Conservation (phyloP, 2,113 vertebrate genomes). For the Ancistrus triradiatus region DNA sequence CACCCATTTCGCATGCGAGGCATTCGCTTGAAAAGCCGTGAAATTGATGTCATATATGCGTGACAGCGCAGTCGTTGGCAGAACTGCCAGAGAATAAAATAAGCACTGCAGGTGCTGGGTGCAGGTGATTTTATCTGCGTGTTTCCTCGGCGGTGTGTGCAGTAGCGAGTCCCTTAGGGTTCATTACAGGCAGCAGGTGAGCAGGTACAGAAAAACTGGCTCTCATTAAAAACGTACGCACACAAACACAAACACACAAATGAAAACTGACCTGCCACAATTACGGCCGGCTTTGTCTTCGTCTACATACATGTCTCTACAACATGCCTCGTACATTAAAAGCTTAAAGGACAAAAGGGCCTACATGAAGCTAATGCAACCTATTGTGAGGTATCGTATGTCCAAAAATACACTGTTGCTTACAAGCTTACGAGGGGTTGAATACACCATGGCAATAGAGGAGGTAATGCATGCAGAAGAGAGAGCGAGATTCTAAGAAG, state of each 20-base stretch:
- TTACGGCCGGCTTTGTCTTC: slow-evolving; percentile 35
- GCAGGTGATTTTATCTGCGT: slow-evolving; percentile 43
- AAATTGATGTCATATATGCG: slow-evolving; percentile 25
- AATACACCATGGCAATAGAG: slow-evolving; percentile 33
- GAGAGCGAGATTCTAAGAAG: slow-evolving; percentile 47
- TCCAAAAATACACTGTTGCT: slow-evolving; percentile 53
- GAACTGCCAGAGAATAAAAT: slow-evolving; percentile 12
- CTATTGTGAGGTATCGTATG: slow-evolving; percentile 45
- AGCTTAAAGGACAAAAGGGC: slow-evolving; percentile 27
- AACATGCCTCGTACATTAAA: slow-evolving; percentile 32
- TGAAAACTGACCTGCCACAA: slow-evolving; percentile 40
- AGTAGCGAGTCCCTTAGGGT: slow-evolving; percentile 34
- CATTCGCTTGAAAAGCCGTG: slow-evolving; percentile 29
- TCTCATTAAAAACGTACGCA: slow-evolving; percentile 39
- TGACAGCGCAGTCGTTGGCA: slow-evolving; percentile 25
- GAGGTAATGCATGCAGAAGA: slow-evolving; percentile 19
- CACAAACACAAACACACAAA: slow-evolving; percentile 13
- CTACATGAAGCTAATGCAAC: slow-evolving; percentile 30
- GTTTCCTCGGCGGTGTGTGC: slow-evolving; percentile 6
- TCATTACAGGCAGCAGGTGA: slow-evolving; percentile 50
- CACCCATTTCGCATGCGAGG: slow-evolving; percentile 24
- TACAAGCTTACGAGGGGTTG: slow-evolving; percentile 36
- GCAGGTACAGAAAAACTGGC: slow-evolving; percentile 28
- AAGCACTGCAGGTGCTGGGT: slow-evolving; percentile 28
- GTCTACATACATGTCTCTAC: slow-evolving; percentile 12